Percentiles rank a stretch among this genome's conserved stretches.
phyloP scores from a whole-genome alignment of 2,113 vertebrate genomes.

The Craseonycteris thonglongyai region DNA sequence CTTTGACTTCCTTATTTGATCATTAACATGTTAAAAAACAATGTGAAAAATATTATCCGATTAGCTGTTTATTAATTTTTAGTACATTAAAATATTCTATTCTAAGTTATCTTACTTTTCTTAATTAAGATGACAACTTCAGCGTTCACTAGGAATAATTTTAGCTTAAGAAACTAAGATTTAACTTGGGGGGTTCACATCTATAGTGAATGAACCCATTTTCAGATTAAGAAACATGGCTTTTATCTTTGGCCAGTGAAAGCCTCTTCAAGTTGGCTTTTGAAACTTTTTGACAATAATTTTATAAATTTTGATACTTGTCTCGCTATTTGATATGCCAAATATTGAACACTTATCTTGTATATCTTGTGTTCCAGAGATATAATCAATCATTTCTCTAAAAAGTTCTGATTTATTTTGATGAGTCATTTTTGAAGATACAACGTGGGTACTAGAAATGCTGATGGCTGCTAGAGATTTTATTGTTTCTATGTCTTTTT shows the following conservation, averaged over 20 bases:
- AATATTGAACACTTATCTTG: background rate
- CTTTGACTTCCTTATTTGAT: background rate
- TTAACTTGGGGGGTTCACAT: background rate
- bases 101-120: background rate
- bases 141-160: background rate
- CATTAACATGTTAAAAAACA: background rate
- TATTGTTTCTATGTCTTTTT: background rate
- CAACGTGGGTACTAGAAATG: background rate
- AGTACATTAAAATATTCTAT: background rate
- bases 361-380: background rate
- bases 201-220: background rate
- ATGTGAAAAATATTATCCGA: background rate
- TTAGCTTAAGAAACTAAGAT: background rate
- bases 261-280: background rate
- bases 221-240: background rate
- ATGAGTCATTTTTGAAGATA: background rate
- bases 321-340: background rate
- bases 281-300: background rate
- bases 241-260: background rate
- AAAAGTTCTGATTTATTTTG: background rate
- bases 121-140: background rate
- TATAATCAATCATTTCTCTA: background rate
- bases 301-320: background rate
- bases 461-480: background rate
- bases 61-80: background rate